Evolutionary conservation across 2,113 vertebrate species (phyloP).

Genomic region (Ammodytes marinus): DNA sequence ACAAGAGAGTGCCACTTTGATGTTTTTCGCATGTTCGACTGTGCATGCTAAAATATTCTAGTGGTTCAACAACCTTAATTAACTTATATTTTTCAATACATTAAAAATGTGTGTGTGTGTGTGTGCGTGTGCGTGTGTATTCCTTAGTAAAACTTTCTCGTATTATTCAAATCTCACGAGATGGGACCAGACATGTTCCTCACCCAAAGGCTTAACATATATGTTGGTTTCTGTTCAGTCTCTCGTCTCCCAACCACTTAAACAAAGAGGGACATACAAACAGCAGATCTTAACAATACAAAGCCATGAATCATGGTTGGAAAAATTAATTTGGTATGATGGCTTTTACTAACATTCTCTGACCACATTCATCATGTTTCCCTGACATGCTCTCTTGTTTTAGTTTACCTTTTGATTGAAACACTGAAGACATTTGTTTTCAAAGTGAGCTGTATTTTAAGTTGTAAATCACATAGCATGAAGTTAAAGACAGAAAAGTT

Average conservation of each 20-base stretch:
- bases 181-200: not conserved
- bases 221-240: not conserved
- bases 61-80: not conserved
- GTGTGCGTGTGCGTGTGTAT: too few relatives aligned
- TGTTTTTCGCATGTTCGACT: not conserved
- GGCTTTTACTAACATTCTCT: slow-evolving; percentile 33
- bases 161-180: not conserved
- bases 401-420: not conserved
- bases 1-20: too few relatives aligned
- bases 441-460: not conserved
- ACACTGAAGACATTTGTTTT: not conserved
- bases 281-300: slow-evolving; percentile 3
- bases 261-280: not conserved
- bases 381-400: not conserved
- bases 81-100: not conserved
- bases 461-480: not conserved
- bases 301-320: not conserved
- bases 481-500: not conserved
- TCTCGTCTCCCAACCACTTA: not conserved
- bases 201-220: not conserved
- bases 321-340: slow-evolving; percentile 24
- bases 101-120: too few relatives aligned
- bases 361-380: slow-evolving; percentile 12
- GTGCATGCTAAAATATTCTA: not conserved
- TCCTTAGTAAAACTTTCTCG: not conserved